Base-by-base conservation (phyloP, 1,140 invertebrate genomes). In the Temnothorax longispinosus region DNA sequence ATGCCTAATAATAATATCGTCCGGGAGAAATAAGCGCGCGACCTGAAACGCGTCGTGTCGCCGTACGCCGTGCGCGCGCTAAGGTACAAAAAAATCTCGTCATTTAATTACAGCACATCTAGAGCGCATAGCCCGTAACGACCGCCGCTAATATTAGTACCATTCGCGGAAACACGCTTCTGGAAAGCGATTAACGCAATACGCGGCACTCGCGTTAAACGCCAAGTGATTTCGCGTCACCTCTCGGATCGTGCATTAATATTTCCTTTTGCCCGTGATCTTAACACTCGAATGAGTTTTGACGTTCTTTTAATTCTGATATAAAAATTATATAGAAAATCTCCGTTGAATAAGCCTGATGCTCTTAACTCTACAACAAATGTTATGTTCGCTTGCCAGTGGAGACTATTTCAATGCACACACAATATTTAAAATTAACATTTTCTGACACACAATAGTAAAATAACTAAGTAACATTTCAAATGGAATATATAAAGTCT, bases 151-250 rank as follows among this genome's bases (percentile, higher is more conserved):
- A 88, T 90, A 90, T 90, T 90, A 90, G 86, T 90, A 62, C 27
- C 74, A 21, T 90, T 90, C 88, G 86, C 54, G 52, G 88, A 90
- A 88, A 60, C 54, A 69, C 62, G 69, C 58, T 89, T 90, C 88
- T 76, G 72, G 56, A 90, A 90, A 90, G 78, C 75, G 62, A 78
- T 85, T 75, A 85, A 86, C 52, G 69, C 62, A 21, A 72, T 67
- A 67, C 65, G 47, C n/a, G 27, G 62, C 50, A 27, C 47, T 64
- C 56, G 67, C n/a, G 44, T 84, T 84, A 58, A 58, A 27, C 38
- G 38, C 13, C 15, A 41, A 44, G 15, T 13, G 54, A 74, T 74
- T 62, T 75, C 81, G 35, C 74, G 50, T 10, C 44, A 18, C 18
- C 47, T 18, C 47, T 21, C 18, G n/a, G 13, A 54, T 67, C 64